A percentile compares a stretch with the other conserved stretches of the same genome.
These are phyloP conservation scores for Pogonocichla stellata DNA, from an alignment of 2,113 vertebrate genomes.

Conservation along the genomic window DNA sequence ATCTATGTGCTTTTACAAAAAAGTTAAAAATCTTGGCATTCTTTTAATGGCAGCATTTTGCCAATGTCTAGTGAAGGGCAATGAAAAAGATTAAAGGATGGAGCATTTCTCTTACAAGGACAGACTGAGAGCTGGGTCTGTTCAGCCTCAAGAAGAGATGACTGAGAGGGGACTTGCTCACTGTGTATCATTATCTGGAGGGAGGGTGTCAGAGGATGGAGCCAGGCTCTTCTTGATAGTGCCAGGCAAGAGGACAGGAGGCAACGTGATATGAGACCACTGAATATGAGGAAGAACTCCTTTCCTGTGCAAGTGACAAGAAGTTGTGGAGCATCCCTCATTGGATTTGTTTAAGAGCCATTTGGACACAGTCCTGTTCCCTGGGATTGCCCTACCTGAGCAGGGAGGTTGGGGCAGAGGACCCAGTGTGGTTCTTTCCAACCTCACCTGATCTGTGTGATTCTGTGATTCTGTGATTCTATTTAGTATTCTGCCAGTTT, in stretches of 20 bases:
- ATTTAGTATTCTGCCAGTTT: neutral
- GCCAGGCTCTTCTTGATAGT: neutral
- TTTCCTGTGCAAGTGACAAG: neutral
- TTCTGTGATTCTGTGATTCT: neutral
- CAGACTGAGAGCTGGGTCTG: neutral
- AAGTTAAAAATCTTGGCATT: neutral
- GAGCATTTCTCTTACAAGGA: neutral
- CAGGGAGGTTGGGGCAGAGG: neutral
- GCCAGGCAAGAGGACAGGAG: neutral
- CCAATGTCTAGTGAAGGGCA: neutral
- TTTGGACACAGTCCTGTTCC: neutral
- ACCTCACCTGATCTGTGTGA: neutral
- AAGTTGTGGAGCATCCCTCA: neutral
- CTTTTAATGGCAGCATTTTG: neutral
- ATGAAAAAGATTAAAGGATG: neutral
- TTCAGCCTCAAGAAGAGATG: neutral
- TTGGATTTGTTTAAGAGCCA: neutral
- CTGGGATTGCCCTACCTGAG: neutral
- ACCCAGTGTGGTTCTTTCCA: neutral
- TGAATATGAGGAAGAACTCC: neutral
- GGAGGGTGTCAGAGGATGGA: neutral
- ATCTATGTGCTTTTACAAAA: neutral
- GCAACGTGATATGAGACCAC: neutral
- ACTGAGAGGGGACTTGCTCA: neutral
- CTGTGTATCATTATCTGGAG: neutral